Base-by-base conservation (phyloP, 2,888 invertebrate species). In the Campaea margaritaria region DNA sequence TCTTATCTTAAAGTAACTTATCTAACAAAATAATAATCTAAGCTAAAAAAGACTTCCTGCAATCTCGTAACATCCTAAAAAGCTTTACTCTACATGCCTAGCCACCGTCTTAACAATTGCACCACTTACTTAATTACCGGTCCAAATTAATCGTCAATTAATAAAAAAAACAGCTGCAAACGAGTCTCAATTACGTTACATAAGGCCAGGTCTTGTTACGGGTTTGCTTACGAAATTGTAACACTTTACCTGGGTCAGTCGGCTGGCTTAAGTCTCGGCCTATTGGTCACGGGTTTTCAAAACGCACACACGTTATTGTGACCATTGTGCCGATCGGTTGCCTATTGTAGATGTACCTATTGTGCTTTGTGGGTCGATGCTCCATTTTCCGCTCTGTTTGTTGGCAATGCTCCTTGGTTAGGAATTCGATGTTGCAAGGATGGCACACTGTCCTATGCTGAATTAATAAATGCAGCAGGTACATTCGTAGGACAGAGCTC, bases 231-330 rank as follows among this genome's bases (percentile, higher is more conserved):
- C 62, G 60, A 66, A 61, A 53, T 39, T 60, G 58, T 61, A 64
- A 67, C 58, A 60, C 41, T 56, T 48, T 16, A 45, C 54, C 41
- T 51, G n/a, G 58, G 52, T 58, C 52, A 53, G 21, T 38, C 8
- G 65, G 75, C 31, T 14, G 42, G 42, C n/a, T 78, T 73, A 73
- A 74, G 80, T 79, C 64, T 70, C 77, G 76, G 67, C 64, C 67
- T 76, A 79, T 81, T 83, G 75, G 80, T 54, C 70, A 65, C 65
- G 71, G 73, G 68, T 72, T 81, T 74, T 67, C 71, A 71, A 75
- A 72, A 71, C 67, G 65, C 62, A 67, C 66, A 68, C 59, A 62
- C 59, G 66, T 64, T 28, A 70, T 74, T 74, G 69, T 72, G 55
- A 11, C 36, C n/a, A 31, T 36, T 58, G 42, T 47, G 42, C n/a